These are phyloP conservation scores for Phyllostomus discolor DNA, from an alignment of 2,113 vertebrate genomes.

Conservation along the genomic window DNA sequence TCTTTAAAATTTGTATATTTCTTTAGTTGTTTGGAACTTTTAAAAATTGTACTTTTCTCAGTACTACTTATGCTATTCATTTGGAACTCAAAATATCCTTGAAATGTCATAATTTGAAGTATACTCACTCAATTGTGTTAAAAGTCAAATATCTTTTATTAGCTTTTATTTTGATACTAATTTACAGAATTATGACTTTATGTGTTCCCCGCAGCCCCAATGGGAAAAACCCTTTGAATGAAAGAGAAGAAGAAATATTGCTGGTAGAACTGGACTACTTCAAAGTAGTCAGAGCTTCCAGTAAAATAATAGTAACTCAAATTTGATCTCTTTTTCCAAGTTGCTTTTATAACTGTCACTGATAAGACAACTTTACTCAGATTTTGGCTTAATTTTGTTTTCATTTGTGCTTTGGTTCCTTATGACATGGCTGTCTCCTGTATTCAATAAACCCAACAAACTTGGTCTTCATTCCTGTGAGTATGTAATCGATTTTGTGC, in stretches of 20 bases:
- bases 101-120: neutral
- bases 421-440: neutral
- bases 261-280: neutral
- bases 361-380: slow-evolving; percentile 27
- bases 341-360: neutral
- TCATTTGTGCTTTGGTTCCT: neutral
- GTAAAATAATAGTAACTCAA: slow-evolving; percentile 17
- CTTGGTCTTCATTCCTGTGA: neutral
- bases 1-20: neutral
- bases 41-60: neutral
- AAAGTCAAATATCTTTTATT: neutral
- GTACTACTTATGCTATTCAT: neutral
- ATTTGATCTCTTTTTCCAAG: neutral
- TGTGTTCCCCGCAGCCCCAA: neutral
- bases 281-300: neutral
- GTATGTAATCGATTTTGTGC: neutral
- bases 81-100: neutral
- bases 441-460: neutral
- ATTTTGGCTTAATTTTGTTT: neutral
- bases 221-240: neutral
- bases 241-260: neutral
- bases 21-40: neutral
- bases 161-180: neutral
- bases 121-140: neutral
- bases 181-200: neutral